Evolutionary conservation across 2,113 vertebrate species (phyloP), one percentile per base, ranked within the genome.

Genomic region (Redunca redunca): DNA sequence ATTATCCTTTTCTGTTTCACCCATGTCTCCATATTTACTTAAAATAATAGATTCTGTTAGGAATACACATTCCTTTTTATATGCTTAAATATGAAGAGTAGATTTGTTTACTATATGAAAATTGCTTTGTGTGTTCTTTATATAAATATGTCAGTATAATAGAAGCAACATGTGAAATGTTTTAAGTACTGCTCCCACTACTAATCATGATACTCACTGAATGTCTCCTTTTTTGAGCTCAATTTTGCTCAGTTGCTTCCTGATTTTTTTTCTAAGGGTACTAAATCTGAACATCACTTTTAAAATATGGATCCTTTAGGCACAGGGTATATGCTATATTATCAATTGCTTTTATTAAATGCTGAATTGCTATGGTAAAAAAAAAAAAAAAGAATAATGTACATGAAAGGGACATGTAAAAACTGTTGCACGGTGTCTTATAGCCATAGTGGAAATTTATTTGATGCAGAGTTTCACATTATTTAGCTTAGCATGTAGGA

Each of bases 71-170:
- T 93, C n/a, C n/a, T 53, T 14, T 86, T 36, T 15, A 48, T 43
- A n/a, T 64, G 6, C 3, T 55, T 64, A 90, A 85, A 83, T 36
- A 46, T 26, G 6, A 94, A 55, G 5, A 26, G 17, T 40, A 53
- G 62, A 26, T 81, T 82, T 92, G 6, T 85, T 93, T 95, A 88
- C 7, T 53, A 25, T 57, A 6, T 90, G 9, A 90, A 92, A 84
- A 84, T 71, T 28, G 26, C 17, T 94, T 88, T 96, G 19, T 52
- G 17, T 90, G 2, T 14, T 52, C n/a, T 87, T 90, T 81, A 92
- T 48, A 25, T 46, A 95, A 93, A 90, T 33, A 71, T 93, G 53
- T 88, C 53, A 97, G 86, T 94, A 77, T 88, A 94, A 89, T 7
- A 64, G 26, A 80, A 91, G 25, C 16, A 88, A 74, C 1, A 46